Percentiles rank a stretch among this genome's conserved stretches.
These are phyloP conservation scores for Sebastes minor DNA, from an alignment of 2,797 vertebrate genomes.

Conservation along the genomic window DNA sequence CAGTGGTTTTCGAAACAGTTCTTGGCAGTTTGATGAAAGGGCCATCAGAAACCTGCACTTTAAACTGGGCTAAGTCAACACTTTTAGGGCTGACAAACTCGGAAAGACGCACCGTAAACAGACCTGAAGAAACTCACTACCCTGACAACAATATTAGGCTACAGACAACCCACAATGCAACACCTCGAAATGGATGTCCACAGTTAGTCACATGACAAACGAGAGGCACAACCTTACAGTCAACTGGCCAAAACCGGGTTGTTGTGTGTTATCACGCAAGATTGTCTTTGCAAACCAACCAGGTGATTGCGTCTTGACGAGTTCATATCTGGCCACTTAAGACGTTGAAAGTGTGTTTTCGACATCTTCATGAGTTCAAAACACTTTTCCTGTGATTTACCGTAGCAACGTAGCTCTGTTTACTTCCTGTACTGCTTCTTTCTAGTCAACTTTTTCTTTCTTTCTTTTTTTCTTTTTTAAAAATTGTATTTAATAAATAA, in stretches of 20 bases:
- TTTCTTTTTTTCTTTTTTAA: too few relatives aligned
- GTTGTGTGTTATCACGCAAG: not conserved
- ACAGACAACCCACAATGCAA: not conserved
- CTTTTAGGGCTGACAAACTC: not conserved
- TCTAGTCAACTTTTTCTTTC: not conserved
- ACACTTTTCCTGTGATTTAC: not conserved
- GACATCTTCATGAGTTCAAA: not conserved
- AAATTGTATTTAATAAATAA: too few relatives aligned
- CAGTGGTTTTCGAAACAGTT: not conserved
- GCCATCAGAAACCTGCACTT: not conserved
- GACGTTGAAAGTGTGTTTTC: not conserved
- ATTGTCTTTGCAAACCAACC: not conserved
- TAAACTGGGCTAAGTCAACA: not conserved
- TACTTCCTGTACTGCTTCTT: not conserved
- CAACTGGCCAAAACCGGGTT: not conserved
- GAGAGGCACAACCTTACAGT: not conserved
- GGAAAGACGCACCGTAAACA: not conserved
- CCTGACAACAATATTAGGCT: not conserved
- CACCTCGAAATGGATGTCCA: not conserved
- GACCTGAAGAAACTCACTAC: not conserved
- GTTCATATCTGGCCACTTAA: not conserved
- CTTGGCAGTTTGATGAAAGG: not conserved
- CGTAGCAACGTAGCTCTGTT: not conserved
- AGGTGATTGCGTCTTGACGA: not conserved
- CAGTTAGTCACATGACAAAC: not conserved